Evolutionary conservation across 2,888 invertebrate species (phyloP).

Genomic region (Patella ulyssiponensis): DNA sequence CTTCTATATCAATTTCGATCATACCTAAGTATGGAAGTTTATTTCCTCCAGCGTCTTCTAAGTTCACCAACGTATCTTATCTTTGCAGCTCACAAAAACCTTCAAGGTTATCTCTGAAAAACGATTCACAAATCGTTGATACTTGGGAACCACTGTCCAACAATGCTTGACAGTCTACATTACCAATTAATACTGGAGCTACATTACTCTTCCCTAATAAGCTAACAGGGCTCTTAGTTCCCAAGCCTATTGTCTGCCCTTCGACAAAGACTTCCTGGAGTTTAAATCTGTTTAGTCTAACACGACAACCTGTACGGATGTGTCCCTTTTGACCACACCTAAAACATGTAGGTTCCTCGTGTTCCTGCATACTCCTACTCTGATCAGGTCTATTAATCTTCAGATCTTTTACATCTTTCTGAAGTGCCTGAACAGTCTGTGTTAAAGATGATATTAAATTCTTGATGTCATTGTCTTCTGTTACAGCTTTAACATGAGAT

Average conservation of each 20-base stretch:
- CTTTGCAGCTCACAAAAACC: too few species aligned
- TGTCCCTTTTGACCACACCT: too few species aligned
- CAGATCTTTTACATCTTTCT: too few species aligned
- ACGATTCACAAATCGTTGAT: neutral
- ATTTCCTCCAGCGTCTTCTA: too few species aligned
- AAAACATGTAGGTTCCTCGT: neutral
- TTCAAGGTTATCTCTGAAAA: neutral
- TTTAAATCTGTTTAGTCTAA: neutral
- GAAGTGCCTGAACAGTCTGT: too few species aligned
- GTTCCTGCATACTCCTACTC: neutral
- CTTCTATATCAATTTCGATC: neutral
- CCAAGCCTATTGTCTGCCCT: neutral
- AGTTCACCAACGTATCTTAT: too few species aligned
- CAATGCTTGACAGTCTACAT: neutral
- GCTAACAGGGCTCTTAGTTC: neutral
- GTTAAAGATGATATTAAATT: too few species aligned
- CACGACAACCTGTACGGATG: neutral
- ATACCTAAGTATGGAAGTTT: too few species aligned
- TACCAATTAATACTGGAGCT: neutral
- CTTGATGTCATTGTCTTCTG: too few species aligned
- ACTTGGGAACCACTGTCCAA: constrained; percentile 5
- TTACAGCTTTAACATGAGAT: too few species aligned
- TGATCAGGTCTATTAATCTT: too few species aligned
- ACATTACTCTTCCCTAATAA: neutral
- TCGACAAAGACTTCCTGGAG: neutral